Base-by-base conservation (phyloP, 2,888 invertebrate species). In the Anthophora plumipes region DNA sequence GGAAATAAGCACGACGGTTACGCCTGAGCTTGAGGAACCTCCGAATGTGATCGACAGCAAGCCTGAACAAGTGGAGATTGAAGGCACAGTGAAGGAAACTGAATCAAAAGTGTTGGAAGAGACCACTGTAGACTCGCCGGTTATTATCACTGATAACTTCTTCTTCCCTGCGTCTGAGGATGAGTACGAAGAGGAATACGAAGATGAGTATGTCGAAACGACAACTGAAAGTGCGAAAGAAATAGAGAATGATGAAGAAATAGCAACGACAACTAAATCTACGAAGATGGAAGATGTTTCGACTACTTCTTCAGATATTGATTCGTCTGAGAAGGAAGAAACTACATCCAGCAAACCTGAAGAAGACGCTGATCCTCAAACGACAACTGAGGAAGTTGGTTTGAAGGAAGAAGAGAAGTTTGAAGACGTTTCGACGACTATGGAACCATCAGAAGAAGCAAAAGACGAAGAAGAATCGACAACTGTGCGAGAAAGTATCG, bases 131-230 rank as follows among this genome's bases (percentile, higher is more conserved):
- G n/a, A 67, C 0, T 22, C 39, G 5, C 92, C 93, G 0, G 85
- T 93, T 5, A 93, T 93, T 43, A 93, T 93, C 46, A 93, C 93
- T 0, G 93, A 93, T 69, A 91, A 93, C 50, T 93, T 93, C 82
- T 93, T 93, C 80, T 90, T 91, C 12, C 93, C 93, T 0, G 77
- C 85, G 11, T 75, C 82, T 0, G 81, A 73, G 1, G 78, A 86
- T 17, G 88, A 89, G 48, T 87, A 87, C 11, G 82, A 80, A n/a
- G 82, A 80, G n/a, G 83, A 83, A 4, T 84, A 87, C 22, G 83
- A 83, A 31, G 82, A 85, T 7, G 79, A 86, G 22, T 78, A 82
- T 20, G 0, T 9, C 6, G 79, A 67, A 8, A 46, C 50, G 8
- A 81, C 72, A 14, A 55, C 75, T 6, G 67, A 72, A 22, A 41